Base-by-base conservation (phyloP, 2,797 vertebrate species). In the Nannoperca obscura region DNA sequence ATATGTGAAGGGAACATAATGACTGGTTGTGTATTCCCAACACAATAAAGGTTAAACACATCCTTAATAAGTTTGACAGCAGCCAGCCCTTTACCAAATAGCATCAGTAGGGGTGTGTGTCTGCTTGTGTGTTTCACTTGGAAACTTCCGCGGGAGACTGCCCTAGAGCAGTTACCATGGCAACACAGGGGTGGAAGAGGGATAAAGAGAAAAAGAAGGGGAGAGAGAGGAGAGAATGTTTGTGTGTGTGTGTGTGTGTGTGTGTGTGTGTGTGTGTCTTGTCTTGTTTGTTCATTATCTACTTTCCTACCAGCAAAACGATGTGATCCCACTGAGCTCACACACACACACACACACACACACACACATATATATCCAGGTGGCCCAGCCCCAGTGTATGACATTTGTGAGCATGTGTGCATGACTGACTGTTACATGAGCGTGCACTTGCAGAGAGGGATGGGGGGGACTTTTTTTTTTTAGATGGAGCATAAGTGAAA, bases 81-180 rank as follows among this genome's bases (percentile, higher is more conserved):
- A 83, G 80, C 52, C 66, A 76, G 82, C 54, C 60, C 67, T 84
- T 86, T 81, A 87, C 90, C 84, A 88, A 82, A 89, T 27, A 89
- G 69, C 57, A 83, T 87, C 84, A 76, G 77, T 63, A 38, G 52
- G 66, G 42, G 65, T 80, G 78, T 50, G 69, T 32, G 53, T 44
- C 44, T 76, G 79, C 20, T 20, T 72, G 74, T 81, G 84, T 85
- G 76, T 82, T 85, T 92, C 79, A 78, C 61, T 82, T 66, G 73
- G 62, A 92, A 92, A 90, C 86, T 91, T 90, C 87, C 49, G 71
- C 84, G 86, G 86, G 86, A 93, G 88, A 84, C 88, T 90, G 84
- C 88, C 92, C 84, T 85, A 57, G 87, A 93, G 88, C 65, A 13
- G 91, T 93, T 92, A 79, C 92, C 81, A 93, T 93, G 75, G 90